Percentiles rank a stretch among this genome's conserved stretches.
These are phyloP conservation scores for Serilophus lunatus DNA, from an alignment of 2,113 vertebrate genomes.

Conservation along the genomic window DNA sequence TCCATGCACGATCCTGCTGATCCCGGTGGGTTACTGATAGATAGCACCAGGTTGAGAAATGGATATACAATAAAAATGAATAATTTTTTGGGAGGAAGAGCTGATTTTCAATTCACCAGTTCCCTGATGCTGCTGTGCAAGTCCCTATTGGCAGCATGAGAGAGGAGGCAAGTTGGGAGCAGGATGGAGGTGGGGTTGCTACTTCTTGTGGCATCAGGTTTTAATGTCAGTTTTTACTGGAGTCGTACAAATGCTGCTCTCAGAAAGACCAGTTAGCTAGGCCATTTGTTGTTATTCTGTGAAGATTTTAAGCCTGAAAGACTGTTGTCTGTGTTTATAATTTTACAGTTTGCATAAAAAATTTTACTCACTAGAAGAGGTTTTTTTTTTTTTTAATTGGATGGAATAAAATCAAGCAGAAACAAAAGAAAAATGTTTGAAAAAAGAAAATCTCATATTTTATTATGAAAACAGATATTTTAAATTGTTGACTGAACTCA, in stretches of 20 bases:
- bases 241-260: not conserved
- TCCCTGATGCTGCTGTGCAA: not conserved
- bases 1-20: rapidly evolving
- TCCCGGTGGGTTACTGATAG: not conserved
- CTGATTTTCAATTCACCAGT: not conserved
- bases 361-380: not conserved
- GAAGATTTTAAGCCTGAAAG: not conserved
- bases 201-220: not conserved
- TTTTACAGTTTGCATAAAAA: not conserved
- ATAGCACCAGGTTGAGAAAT: not conserved
- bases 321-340: not conserved
- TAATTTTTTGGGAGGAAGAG: rapidly evolving
- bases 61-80: not conserved
- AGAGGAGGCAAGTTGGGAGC: not conserved
- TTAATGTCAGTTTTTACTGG: not conserved
- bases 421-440: not conserved
- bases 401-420: not conserved
- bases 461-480: not conserved
- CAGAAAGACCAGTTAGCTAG: not conserved
- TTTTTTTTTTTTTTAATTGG: not conserved
- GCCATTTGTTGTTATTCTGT: not conserved
- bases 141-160: rapidly evolving
- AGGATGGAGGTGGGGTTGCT: not conserved
- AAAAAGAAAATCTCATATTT: not conserved
- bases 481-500: not conserved